A percentile compares a stretch with the other conserved stretches of the same genome.
phyloP scores from a whole-genome alignment of 23 tunicate genomes.

The Trididemnum clinides region DNA sequence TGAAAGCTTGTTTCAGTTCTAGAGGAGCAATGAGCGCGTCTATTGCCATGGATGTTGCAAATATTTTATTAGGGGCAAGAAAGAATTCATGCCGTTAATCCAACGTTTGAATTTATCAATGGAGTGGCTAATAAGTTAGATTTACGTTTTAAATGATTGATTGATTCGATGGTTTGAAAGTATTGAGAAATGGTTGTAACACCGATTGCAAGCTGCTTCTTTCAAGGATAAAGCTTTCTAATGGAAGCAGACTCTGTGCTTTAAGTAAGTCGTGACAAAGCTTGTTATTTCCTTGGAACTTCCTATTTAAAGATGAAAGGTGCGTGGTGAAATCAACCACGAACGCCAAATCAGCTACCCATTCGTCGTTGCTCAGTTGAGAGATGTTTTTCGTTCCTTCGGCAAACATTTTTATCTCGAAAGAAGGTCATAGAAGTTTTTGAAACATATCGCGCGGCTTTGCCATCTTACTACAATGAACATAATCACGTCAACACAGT shows the following conservation, averaged over 20 bases:
- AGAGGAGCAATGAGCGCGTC: no score
- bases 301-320: constrained; percentile 39
- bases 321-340: constrained; percentile 37
- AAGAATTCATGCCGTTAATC: neutral
- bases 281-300: constrained; percentile 54
- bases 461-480: constrained; percentile 52
- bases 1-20: no score
- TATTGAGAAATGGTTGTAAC: constrained; percentile 47
- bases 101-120: neutral
- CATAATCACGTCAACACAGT: constrained; percentile 53
- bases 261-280: constrained; percentile 42
- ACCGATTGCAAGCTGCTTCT: constrained; percentile 44
- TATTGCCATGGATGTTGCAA: constrained; percentile 36
- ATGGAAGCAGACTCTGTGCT: constrained; percentile 43
- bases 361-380: constrained; percentile 35
- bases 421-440: constrained; percentile 53
- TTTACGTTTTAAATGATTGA: neutral
- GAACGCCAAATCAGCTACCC: constrained; percentile 47
- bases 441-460: constrained; percentile 65
- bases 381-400: constrained; percentile 32
- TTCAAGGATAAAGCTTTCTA: constrained; percentile 43
- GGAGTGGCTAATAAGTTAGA: constrained; percentile 15
- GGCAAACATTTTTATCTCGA: constrained; percentile 40
- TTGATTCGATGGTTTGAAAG: constrained; percentile 39
- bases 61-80: constrained; percentile 42